Base-by-base conservation (phyloP, 1,140 invertebrate genomes). In the Drosophila baimaii region DNA sequence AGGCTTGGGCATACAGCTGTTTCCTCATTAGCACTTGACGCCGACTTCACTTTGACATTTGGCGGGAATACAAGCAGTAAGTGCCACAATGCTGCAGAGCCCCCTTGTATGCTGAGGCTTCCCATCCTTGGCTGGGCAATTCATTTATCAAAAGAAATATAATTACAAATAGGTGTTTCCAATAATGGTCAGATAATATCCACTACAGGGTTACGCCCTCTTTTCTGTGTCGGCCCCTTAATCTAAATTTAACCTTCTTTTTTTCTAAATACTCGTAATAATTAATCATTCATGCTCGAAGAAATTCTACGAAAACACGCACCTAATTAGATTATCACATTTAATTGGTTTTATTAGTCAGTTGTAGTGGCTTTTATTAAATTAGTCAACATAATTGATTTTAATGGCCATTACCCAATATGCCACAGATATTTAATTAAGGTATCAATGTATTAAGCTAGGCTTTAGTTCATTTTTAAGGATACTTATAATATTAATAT, bases 301-400 rank as follows among this genome's bases (percentile, higher is more conserved):
- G 3, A 21, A 17, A 29, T 58, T n/a, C 8, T 27, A 27, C 12
- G 23, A 58, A 62, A 27, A 39, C 9, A 12, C n/a, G 5, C 7
- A 5, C 17, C 9, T 39, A 31, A 63, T 61, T 41, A 2, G 21
- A 41, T 63, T 59, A 63, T 3, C 61, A 31, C 17, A 23, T 9
- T 15, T 52, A 31, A 31, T 59, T 61, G 35, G 17, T 21, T 29
- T 59, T 6, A 62, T 62, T 58, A 59, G 17, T 0, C 15, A 10
- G 25, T 13, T 59, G 37, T 31, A 41, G 55, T 23, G 2, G 17
- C 59, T 6, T 10, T 25, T n/a, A 39, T 13, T 31, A 15, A 61
- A 61, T 61, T 29, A 58, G 17, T 21, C 13, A 39, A 63, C 33
- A 29, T 21, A 63, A 59, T 29, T 29, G 15, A 29, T 9, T 39